A percentile compares a stretch with the other conserved stretches of the same genome.
Evolutionary conservation across 1,140 invertebrate genomes (phyloP).

Genomic region (Drosophila watanabei): DNA sequence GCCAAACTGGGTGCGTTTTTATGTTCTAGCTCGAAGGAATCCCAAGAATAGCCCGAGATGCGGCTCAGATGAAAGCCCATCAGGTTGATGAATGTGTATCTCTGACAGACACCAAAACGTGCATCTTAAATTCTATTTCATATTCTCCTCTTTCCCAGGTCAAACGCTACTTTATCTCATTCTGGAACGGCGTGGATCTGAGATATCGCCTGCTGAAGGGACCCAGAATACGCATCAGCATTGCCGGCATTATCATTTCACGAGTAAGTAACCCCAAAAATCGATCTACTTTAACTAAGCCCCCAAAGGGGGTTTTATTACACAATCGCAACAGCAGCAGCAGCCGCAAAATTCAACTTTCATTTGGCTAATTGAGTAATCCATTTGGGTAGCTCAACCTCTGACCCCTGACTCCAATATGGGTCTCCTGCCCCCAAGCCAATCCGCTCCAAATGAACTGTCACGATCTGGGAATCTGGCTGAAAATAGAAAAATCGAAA

Average conservation of each 20-base stretch:
- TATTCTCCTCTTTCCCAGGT: constrained; percentile 88
- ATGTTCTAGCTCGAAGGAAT: constrained; percentile 23
- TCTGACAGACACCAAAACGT: constrained; percentile 15
- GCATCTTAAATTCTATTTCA: neutral
- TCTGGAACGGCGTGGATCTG: constrained; percentile 98
- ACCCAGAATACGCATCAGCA: constrained; percentile 96
- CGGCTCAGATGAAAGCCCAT: constrained; percentile 60
- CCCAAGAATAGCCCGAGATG: constrained; percentile 23
- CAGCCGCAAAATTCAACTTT: constrained; percentile 27
- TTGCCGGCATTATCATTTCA: constrained; percentile 98
- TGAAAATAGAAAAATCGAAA: constrained; percentile 22
- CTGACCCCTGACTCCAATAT: constrained; percentile 47
- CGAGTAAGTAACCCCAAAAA: constrained; percentile 89
- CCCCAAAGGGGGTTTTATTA: constrained; percentile 7
- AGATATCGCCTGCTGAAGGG: constrained; percentile 96
- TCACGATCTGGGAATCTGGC: constrained; percentile 68
- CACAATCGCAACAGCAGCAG: constrained; percentile 20
- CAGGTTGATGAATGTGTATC: constrained; percentile 13
- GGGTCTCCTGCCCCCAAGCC: constrained; percentile 40
- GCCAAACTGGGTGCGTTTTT: constrained; percentile 51
- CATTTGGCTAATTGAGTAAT: constrained; percentile 75
- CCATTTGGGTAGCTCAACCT: constrained; percentile 59
- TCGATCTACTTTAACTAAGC: neutral
- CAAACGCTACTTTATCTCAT: constrained; percentile 97
- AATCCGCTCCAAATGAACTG: constrained; percentile 39